These are phyloP conservation scores for Gonatopus flavifemur DNA, from an alignment of 1,140 invertebrate species.

Conservation along the genomic window DNA sequence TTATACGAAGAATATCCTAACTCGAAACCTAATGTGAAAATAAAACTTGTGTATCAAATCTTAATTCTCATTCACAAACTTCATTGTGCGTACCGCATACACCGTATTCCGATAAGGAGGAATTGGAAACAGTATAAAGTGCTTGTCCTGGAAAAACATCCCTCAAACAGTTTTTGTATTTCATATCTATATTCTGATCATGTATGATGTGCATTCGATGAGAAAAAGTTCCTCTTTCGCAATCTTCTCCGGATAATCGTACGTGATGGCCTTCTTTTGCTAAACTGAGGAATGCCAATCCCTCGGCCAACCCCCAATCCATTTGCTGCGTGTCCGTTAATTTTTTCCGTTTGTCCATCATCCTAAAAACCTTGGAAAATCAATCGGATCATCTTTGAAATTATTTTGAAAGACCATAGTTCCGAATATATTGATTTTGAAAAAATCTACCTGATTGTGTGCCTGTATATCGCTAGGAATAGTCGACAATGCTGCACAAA, in stretches of 20 bases:
- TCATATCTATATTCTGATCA: slow-evolving; percentile 76
- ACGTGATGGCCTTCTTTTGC: slow-evolving; percentile 65
- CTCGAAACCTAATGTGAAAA: slow-evolving; percentile 67
- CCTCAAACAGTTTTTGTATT: slow-evolving; percentile 63
- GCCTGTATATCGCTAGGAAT: slow-evolving; percentile 66
- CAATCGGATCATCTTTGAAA: too few species aligned
- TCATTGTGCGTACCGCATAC: slow-evolving; percentile 57
- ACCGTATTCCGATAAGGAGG: slow-evolving; percentile 79
- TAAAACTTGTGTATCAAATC: background rate
- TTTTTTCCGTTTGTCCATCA: slow-evolving; percentile 66
- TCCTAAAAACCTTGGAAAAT: slow-evolving; percentile 64
- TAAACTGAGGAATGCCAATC: slow-evolving; percentile 79
- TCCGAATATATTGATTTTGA: too few species aligned
- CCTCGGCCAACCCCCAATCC: slow-evolving; percentile 87
- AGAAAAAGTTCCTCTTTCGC: slow-evolving; percentile 83
- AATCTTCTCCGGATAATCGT: slow-evolving; percentile 80
- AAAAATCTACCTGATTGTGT: slow-evolving; percentile 49
- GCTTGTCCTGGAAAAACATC: slow-evolving; percentile 75
- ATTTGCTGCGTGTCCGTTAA: slow-evolving; percentile 67
- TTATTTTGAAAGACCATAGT: too few species aligned
- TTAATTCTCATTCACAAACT: background rate
- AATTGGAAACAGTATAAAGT: slow-evolving; percentile 77
- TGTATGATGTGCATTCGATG: slow-evolving; percentile 82
- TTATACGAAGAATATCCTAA: slow-evolving; percentile 82
- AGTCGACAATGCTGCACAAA: slow-evolving; percentile 66